Evolutionary conservation across 2,888 invertebrate species (phyloP), one percentile per base, ranked within the genome.

Genomic region (Mesorhabditis belari): DNA sequence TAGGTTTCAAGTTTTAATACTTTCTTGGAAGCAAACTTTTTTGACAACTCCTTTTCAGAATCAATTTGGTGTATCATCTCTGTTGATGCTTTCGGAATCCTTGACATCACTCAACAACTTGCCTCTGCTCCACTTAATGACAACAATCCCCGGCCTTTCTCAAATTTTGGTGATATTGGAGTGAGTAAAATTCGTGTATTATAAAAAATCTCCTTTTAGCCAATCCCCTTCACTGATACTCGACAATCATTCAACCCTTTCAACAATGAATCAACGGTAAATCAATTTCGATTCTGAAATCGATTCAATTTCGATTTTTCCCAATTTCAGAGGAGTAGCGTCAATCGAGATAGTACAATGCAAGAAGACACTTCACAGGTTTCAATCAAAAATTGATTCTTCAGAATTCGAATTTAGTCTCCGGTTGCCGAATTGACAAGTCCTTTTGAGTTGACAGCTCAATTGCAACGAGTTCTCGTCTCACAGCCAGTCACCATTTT

Each of bases 31-130:
- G 19, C 19, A 50, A 9, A n/a, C n/a, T 17, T n/a, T 17, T 17
- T 17, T n/a, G 12, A 35, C 12, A 35, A 35, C 12, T 50, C 12
- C 6, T 50, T 9, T 50, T 50, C 21, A 90, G 90, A 91, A 83
- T 86, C 88, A 61, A 87, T 91, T 80, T 90, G 89, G 89, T 87
- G 88, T 66, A 88, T 90, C 80, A 84, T 91, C 57, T 87, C 87
- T 53, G 91, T 91, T 44, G 89, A 88, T 67, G 89, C 89, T 77
- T 87, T 88, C 80, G 89, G 89, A 71, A 87, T 90, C 44, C 85
- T 90, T 82, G 89, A 88, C 59, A 85, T 90, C 62, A 90, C 90
- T 62, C 89, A 90, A 82, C 90, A 90, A 82, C 83, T 90, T 76
- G 86, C 65, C 5, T 60, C 57, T 3, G 64, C 64, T 19, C 64